Evolutionary conservation across 1,140 invertebrate species (phyloP).

Genomic region (Sycophila sp.): DNA sequence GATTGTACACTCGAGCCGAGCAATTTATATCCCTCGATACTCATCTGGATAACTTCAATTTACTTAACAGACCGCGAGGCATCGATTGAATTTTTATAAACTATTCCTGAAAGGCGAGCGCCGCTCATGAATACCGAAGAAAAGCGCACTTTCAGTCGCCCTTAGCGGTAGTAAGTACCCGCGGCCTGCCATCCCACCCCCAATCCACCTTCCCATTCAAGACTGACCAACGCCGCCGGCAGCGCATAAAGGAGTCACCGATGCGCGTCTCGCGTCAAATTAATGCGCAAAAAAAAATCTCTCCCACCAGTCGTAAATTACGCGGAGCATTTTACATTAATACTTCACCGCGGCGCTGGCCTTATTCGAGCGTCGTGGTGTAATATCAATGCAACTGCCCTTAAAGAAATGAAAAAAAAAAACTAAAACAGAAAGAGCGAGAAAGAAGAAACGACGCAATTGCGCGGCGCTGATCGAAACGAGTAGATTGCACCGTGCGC

Average conservation of each 20-base stretch:
- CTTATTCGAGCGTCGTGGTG: too few relatives aligned
- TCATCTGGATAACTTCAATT: slow-evolving; percentile 9
- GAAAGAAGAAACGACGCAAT: too few relatives aligned
- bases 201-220: background rate
- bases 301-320: slow-evolving; percentile 11
- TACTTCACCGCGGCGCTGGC: too few relatives aligned
- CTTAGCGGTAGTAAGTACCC: background rate
- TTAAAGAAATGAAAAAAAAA: too few relatives aligned
- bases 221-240: background rate
- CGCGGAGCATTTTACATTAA: too few relatives aligned
- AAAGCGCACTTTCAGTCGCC: too few relatives aligned
- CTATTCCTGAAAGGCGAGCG: background rate
- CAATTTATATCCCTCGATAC: background rate
- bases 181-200: background rate
- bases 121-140: too few relatives aligned
- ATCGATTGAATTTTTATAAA: slow-evolving; percentile 25
- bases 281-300: background rate
- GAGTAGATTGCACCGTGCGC: too few relatives aligned
- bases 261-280: slow-evolving; percentile 8
- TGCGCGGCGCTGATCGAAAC: too few relatives aligned
- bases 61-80: background rate
- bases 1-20: background rate
- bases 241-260: background rate
- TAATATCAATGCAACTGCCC: too few relatives aligned
- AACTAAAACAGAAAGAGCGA: too few relatives aligned